Conservation (phyloP, 2,888 invertebrate species). For the Torymus auratus region DNA sequence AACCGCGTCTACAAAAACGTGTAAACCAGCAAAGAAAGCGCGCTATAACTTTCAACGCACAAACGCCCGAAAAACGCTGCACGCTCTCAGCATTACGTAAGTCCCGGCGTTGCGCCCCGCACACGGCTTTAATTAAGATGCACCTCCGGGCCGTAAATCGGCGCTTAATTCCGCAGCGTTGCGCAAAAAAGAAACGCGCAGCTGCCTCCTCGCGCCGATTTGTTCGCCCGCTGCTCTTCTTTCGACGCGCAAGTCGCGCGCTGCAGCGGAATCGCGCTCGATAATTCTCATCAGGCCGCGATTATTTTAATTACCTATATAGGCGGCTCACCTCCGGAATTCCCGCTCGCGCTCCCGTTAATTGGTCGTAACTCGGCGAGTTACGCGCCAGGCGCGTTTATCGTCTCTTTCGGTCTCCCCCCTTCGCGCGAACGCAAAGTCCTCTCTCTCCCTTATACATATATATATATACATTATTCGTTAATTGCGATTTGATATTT, state of each 20-base stretch:
- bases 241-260: conserved; percentile 37
- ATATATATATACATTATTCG: conserved; percentile 3
- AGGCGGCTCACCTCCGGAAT: conserved; percentile 46
- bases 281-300: conserved; percentile 57
- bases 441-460: not conserved
- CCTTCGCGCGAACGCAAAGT: not conserved
- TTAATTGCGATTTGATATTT: conserved; percentile 29
- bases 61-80: conserved; percentile 26
- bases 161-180: conserved; percentile 55
- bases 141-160: conserved; percentile 61
- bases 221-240: conserved; percentile 34
- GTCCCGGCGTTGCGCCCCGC: conserved; percentile 54
- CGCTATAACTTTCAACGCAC: not conserved
- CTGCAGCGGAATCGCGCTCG: conserved; percentile 50
- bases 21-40: too few species aligned
- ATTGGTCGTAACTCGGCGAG: conserved; percentile 58
- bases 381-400: conserved; percentile 40
- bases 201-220: conserved; percentile 30
- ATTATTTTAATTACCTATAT: conserved; percentile 59
- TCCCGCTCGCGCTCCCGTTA: conserved; percentile 51
- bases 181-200: conserved; percentile 57
- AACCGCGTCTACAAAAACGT: too few species aligned
- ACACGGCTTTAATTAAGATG: conserved; percentile 62
- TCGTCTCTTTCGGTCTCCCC: conserved; percentile 16
- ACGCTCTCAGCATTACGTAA: not conserved